Conservation (phyloP, 2,888 invertebrate genomes). For the Rhogogaster chlorosoma region DNA sequence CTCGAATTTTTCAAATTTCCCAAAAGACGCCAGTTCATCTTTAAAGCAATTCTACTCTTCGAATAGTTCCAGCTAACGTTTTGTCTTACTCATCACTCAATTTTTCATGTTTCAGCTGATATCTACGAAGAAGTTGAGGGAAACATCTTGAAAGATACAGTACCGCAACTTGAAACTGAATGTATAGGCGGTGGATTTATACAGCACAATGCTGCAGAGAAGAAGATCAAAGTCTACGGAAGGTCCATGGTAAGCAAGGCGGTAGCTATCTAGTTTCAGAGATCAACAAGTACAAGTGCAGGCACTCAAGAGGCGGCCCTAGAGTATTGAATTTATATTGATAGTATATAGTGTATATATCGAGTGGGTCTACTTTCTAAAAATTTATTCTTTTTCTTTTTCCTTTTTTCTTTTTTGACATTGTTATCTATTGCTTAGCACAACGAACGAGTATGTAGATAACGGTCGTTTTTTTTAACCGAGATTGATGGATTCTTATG, state of each 20-base stretch:
- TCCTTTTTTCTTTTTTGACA: neutral
- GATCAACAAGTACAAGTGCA: neutral
- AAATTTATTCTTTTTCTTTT: neutral
- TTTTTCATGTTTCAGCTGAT: conserved; percentile 81
- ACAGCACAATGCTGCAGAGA: conserved; percentile 87
- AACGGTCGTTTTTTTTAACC: neutral
- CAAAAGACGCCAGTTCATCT: too few relatives aligned
- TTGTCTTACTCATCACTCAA: neutral
- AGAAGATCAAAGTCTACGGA: conserved; percentile 93
- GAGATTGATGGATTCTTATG: neutral
- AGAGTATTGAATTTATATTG: conserved; percentile 10
- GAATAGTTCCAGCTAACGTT: too few relatives aligned
- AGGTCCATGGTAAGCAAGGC: conserved; percentile 87
- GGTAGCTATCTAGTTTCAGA: neutral
- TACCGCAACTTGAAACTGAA: conserved; percentile 84
- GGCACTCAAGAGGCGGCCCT: neutral
- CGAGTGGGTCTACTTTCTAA: neutral
- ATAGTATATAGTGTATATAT: neutral
- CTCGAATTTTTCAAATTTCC: too few relatives aligned
- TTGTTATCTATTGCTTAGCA: neutral
- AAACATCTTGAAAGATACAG: conserved; percentile 74
- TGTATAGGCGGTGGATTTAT: conserved; percentile 97
- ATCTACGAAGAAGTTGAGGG: conserved; percentile 85
- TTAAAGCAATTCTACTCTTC: too few relatives aligned
- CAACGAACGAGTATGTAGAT: neutral